Base-by-base conservation (phyloP, 2,797 vertebrate genomes). In the Ammospiza maritima region DNA sequence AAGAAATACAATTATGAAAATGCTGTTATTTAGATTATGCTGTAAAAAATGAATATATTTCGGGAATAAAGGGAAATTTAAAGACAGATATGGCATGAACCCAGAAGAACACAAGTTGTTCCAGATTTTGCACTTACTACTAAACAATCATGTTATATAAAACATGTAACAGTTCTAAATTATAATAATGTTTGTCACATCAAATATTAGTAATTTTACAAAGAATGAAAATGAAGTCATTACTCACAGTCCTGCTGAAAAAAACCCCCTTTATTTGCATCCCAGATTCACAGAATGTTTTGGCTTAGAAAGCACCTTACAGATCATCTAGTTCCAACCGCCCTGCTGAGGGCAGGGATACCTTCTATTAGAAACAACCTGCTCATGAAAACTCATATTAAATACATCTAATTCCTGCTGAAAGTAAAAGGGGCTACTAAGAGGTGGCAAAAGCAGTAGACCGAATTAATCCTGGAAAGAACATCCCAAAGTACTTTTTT, bases 1-100 rank as follows among this genome's bases (percentile, higher is more conserved):
- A 92, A 94, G 77, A 74, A 83, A 81, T 90, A 71, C 88, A 95
- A 94, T 95, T 95, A 95, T 27, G 62, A 94, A 93, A 96, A 96
- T 73, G 13, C 19, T 66, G 17, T 83, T 95, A 81, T 84, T 84
- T 78, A 72, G 65, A 82, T 76, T 96, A 75, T 85, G 88, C 57
- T 87, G 57, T 83, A 91, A 93, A 95, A 94, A 93, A 94, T 66
- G 71, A 80, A 94, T 1, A 0, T 47, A 77, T 92, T 96, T 93
- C 54, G 50, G 10, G 47, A 96, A 93, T 89, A 75, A 80, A 91
- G 56, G 91, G 47, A 94, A 95, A 93, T 96, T 95, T 94, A 95
- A 94, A 95, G 32, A 87, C 57, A 85, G 53, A 70, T 53, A 20
- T 81, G 82, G 48, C 53, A 96, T 40, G 71, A 91, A 94, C 77